phyloP scores from a whole-genome alignment of 2,888 invertebrate genomes.

The Cataglyphis altisquamis region DNA sequence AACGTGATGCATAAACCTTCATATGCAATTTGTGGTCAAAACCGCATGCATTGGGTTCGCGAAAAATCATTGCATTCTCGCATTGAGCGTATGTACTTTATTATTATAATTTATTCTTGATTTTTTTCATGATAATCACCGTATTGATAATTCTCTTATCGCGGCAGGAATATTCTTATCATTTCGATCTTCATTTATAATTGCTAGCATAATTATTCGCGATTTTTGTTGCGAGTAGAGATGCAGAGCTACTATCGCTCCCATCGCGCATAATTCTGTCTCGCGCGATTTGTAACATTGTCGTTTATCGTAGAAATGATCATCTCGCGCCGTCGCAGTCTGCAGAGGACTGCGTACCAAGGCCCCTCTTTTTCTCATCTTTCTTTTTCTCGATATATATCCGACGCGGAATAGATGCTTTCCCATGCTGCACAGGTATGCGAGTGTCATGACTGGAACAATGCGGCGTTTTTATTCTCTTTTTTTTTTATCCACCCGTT shows the following conservation, averaged over 20 bases:
- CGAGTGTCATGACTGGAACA: constrained; percentile 74
- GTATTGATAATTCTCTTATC: neutral
- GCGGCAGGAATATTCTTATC: constrained; percentile 8
- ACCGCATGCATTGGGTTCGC: constrained; percentile 6
- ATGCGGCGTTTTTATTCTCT: constrained; percentile 68
- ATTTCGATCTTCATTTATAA: neutral
- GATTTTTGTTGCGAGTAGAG: constrained; percentile 21
- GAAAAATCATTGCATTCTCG: constrained; percentile 29
- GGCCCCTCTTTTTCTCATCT: neutral
- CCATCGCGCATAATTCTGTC: constrained; percentile 10
- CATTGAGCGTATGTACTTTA: constrained; percentile 33
- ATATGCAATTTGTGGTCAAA: constrained; percentile 43
- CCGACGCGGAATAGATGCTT: constrained; percentile 57
- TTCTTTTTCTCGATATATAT: constrained; percentile 50
- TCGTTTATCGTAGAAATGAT: constrained; percentile 18
- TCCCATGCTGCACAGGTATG: constrained; percentile 51
- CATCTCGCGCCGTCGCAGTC: neutral
- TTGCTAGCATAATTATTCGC: constrained; percentile 1
- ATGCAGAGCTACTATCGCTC: neutral
- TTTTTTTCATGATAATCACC: constrained; percentile 20
- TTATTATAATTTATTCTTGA: constrained; percentile 12
- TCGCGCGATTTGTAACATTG: constrained; percentile 13
- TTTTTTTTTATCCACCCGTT: constrained; percentile 65
- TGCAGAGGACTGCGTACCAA: neutral
- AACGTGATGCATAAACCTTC: constrained; percentile 37